Evolutionary conservation across 1,140 invertebrate genomes (phyloP).

Genomic region (Nebria ingens): DNA sequence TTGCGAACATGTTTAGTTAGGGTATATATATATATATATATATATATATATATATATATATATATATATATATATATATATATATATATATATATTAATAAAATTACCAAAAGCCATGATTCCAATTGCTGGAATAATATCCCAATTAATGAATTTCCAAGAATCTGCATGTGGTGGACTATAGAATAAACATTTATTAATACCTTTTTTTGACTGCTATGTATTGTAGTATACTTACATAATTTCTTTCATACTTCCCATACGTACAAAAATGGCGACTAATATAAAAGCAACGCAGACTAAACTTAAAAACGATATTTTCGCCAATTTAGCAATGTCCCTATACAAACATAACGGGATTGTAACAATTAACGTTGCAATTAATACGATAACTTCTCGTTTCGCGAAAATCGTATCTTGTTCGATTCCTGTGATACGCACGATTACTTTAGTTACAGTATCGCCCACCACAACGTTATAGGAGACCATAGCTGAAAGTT

Average conservation of each 20-base stretch:
- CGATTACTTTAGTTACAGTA: constrained; percentile 74
- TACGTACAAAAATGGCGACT: constrained; percentile 55
- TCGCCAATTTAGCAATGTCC: constrained; percentile 67
- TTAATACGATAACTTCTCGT: constrained; percentile 65
- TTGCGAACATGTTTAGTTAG: neutral
- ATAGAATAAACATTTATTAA: constrained; percentile 17
- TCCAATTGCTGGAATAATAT: constrained; percentile 69
- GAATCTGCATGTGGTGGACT: constrained; percentile 57
- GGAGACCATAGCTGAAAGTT: constrained; percentile 72
- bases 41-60: too few relatives aligned
- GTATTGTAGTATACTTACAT: constrained; percentile 43
- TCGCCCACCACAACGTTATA: constrained; percentile 87
- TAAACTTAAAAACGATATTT: constrained; percentile 69
- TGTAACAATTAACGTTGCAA: constrained; percentile 65
- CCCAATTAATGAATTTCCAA: constrained; percentile 64
- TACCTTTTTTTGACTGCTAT: neutral
- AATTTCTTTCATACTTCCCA: constrained; percentile 44
- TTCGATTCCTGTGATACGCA: constrained; percentile 48
- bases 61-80: neutral
- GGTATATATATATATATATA: too few relatives aligned
- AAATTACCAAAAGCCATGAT: constrained; percentile 75
- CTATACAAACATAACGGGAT: constrained; percentile 74
- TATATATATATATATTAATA: constrained; percentile 2
- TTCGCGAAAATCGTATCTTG: constrained; percentile 49
- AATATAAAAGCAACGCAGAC: constrained; percentile 67